phyloP scores from a whole-genome alignment of 2,113 vertebrate genomes.

The Machaerirhynchus nigripectus region DNA sequence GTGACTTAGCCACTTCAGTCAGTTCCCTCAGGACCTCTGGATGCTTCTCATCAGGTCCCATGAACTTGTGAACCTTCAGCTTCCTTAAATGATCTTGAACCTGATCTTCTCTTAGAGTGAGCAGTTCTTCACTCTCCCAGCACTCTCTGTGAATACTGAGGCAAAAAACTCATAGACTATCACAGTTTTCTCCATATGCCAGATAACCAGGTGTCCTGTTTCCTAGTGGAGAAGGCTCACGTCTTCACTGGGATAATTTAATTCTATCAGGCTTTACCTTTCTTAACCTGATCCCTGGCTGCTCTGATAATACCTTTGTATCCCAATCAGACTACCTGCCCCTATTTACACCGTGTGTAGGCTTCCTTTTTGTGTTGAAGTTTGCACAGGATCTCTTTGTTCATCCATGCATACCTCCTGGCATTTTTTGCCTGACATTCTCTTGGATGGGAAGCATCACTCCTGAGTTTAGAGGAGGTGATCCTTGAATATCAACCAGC shows the following conservation, averaged over 20 bases:
- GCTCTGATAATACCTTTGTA: neutral
- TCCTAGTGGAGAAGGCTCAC: neutral
- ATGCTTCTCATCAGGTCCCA: neutral
- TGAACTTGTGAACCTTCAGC: neutral
- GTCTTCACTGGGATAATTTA: neutral
- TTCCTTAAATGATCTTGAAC: neutral
- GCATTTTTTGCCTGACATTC: neutral
- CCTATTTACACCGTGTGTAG: neutral
- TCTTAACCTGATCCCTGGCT: neutral
- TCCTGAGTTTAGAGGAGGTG: neutral
- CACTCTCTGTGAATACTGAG: neutral
- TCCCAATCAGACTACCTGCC: neutral
- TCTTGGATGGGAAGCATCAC: neutral
- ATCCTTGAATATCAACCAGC: neutral
- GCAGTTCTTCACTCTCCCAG: neutral
- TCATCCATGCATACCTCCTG: neutral
- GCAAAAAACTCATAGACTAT: neutral
- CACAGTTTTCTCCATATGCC: neutral
- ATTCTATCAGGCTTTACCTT: neutral
- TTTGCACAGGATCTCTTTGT: neutral
- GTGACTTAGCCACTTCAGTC: neutral
- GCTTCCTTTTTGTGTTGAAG: neutral
- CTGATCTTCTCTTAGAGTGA: neutral
- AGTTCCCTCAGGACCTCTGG: neutral
- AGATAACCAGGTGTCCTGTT: neutral